These are phyloP conservation scores for Ianthella basta DNA, from an alignment of 37 sponge, comb jelly and placozoan genomes.

Conservation along the genomic window DNA sequence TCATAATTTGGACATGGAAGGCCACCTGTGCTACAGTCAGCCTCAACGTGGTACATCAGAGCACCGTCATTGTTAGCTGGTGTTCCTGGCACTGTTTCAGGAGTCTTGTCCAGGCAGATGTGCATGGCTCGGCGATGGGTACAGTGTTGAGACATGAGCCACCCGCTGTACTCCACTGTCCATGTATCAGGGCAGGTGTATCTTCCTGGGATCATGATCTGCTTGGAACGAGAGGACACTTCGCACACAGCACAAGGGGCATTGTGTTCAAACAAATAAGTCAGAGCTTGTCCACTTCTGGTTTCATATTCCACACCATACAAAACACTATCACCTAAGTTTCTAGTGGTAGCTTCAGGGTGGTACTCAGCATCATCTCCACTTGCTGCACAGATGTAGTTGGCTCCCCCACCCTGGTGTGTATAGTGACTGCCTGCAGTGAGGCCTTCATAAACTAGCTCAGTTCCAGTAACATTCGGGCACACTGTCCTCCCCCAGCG, in stretches of 20 bases:
- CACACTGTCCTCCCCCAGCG: slow-evolving; percentile 47
- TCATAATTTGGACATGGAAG: not conserved
- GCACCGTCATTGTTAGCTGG: not conserved
- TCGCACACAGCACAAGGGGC: slow-evolving; percentile 71
- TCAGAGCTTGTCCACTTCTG: not conserved
- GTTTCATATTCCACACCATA: slow-evolving; percentile 50
- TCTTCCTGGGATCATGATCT: slow-evolving; percentile 59
- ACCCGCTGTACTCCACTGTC: slow-evolving; percentile 66
- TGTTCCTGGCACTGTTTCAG: not conserved
- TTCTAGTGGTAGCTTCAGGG: not conserved
- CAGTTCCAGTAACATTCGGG: slow-evolving; percentile 14
- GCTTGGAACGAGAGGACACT: slow-evolving; percentile 23
- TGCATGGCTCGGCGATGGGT: no score
- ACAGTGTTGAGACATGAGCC: slow-evolving; percentile 53
- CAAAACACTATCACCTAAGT: not conserved
- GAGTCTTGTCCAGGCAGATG: not conserved
- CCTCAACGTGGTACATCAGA: not conserved
- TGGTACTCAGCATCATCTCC: slow-evolving; percentile 29
- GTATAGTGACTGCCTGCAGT: slow-evolving; percentile 12
- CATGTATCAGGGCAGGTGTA: slow-evolving; percentile 33
- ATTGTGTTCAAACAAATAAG: slow-evolving; percentile 24
- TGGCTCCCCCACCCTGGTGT: slow-evolving; percentile 52
- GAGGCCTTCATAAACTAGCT: slow-evolving; percentile 18
- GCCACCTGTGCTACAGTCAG: not conserved
- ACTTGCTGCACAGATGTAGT: slow-evolving; percentile 54